phyloP scores from a whole-genome alignment of 2,888 invertebrate genomes.

The Oligia latruncula region DNA sequence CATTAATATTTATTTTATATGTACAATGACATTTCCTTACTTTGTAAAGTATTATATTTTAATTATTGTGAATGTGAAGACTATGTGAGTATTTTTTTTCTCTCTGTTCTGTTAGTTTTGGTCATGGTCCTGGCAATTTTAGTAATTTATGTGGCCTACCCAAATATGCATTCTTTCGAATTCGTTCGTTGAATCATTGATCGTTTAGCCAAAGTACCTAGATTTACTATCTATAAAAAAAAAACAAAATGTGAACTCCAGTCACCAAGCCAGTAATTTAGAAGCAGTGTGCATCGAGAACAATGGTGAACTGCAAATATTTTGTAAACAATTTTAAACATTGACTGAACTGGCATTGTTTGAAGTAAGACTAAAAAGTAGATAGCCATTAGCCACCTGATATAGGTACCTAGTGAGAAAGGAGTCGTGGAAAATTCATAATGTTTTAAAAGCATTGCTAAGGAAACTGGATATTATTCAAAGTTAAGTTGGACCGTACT shows the following conservation, averaged over 20 bases:
- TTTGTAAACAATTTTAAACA: constrained; percentile 76
- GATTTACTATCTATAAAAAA: constrained; percentile 28
- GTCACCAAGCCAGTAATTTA: constrained; percentile 14
- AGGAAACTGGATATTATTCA: background rate
- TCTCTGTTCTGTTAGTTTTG: too few relatives aligned
- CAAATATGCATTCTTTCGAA: too few relatives aligned
- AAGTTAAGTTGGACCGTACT: background rate
- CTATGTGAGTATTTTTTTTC: too few relatives aligned
- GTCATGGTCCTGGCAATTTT: too few relatives aligned
- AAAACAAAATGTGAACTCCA: constrained; percentile 20
- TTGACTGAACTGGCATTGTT: constrained; percentile 57
- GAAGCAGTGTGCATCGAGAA: constrained; percentile 57
- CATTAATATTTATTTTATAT: too few relatives aligned
- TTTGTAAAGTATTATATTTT: too few relatives aligned
- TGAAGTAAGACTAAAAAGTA: constrained; percentile 33
- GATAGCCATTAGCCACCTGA: constrained; percentile 38
- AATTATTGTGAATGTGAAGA: too few relatives aligned
- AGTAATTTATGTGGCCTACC: too few relatives aligned
- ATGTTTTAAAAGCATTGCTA: background rate
- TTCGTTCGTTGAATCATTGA: too few relatives aligned
- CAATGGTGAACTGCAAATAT: constrained; percentile 71
- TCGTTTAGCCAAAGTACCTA: background rate
- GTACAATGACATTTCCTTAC: too few relatives aligned
- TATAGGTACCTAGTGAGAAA: background rate
- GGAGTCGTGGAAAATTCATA: background rate